These are phyloP conservation scores for Cottus gobio DNA, from an alignment of 2,113 vertebrate genomes.

Conservation along the genomic window DNA sequence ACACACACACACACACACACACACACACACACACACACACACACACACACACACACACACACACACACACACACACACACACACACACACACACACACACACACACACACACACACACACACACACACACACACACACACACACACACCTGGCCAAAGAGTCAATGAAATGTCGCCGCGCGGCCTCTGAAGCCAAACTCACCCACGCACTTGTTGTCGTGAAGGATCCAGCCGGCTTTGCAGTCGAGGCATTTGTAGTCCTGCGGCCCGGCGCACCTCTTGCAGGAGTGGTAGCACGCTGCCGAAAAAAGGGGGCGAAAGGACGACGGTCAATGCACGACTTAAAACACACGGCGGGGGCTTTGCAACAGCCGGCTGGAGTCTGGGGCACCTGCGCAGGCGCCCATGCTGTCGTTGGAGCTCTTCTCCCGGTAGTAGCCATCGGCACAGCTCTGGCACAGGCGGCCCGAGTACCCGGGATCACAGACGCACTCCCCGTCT, in stretches of 20 bases:
- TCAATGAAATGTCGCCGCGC: not conserved
- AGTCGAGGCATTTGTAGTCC: slow-evolving; percentile 92
- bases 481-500: slow-evolving; percentile 92
- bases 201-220: slow-evolving; percentile 96
- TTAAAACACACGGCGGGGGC: not conserved
- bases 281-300: slow-evolving; percentile 93
- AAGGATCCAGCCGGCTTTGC: slow-evolving; percentile 94
- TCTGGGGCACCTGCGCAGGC: slow-evolving; percentile 79
- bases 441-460: slow-evolving; percentile 92
- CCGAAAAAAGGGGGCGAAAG: not conserved
- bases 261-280: slow-evolving; percentile 91
- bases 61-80: not conserved
- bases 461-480: slow-evolving; percentile 89
- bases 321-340: not conserved
- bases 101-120: no score
- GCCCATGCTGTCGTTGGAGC: slow-evolving; percentile 83
- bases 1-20: not conserved
- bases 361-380: not conserved
- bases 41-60: not conserved
- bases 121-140: no score
- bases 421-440: slow-evolving; percentile 91
- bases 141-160: slow-evolving; percentile 14
- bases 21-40: slow-evolving; percentile 5
- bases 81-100: slow-evolving; percentile 11
- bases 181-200: slow-evolving; percentile 76